Evolutionary conservation across 2,797 vertebrate species (phyloP).

Genomic region (Pipistrellus pygmaeus): DNA sequence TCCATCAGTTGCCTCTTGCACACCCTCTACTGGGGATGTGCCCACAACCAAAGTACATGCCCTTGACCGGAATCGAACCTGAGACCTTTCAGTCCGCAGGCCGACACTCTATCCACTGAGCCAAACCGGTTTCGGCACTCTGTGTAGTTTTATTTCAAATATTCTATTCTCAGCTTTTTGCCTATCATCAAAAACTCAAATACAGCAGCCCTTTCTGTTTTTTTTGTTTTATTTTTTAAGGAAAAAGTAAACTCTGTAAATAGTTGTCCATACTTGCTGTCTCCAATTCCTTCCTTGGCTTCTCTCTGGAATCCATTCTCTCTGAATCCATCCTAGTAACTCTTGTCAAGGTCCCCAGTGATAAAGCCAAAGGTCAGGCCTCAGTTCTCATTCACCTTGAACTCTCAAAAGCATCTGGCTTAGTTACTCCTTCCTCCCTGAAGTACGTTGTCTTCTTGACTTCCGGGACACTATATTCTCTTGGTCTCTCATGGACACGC

Average conservation of each 20-base stretch:
- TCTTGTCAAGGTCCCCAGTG: not conserved
- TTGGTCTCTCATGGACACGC: accelerated
- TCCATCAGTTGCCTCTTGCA: too few relatives aligned
- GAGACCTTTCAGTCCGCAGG: too few relatives aligned
- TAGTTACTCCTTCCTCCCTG: not conserved
- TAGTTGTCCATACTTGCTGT: not conserved
- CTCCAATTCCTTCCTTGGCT: not conserved
- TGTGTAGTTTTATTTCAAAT: not conserved
- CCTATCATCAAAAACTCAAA: not conserved
- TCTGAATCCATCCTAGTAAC: not conserved
- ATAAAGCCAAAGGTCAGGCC: not conserved
- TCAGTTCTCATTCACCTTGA: not conserved
- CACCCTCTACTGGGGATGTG: too few relatives aligned
- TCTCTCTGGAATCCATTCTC: not conserved
- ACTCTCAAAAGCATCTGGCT: not conserved
- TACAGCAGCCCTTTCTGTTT: not conserved
- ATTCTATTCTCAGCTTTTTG: not conserved
- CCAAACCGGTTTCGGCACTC: not conserved
- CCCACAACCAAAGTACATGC: too few relatives aligned
- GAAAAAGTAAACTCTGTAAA: not conserved
- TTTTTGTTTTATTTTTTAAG: not conserved
- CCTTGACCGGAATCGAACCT: too few relatives aligned
- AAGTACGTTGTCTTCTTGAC: not conserved
- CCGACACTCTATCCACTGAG: too few relatives aligned
- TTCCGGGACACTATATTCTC: not conserved